Base-by-base conservation (phyloP, 2,797 vertebrate genomes). In the Falco peregrinus region DNA sequence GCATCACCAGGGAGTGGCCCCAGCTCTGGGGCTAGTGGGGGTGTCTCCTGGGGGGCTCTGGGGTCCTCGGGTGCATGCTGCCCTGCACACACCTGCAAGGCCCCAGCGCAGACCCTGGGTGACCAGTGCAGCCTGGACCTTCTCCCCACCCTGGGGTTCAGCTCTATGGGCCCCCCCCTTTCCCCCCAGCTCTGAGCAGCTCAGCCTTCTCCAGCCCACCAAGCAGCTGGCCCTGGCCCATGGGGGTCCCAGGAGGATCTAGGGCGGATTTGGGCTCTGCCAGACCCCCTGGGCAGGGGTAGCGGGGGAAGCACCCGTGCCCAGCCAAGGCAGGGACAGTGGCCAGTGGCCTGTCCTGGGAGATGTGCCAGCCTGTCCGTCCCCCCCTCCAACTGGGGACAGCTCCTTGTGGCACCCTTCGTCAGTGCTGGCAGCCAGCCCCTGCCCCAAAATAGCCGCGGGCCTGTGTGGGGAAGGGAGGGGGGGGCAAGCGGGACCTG, bases 11-110 rank as follows among this genome's bases (percentile, higher is more conserved):
- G 24, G 16, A 56, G 29, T 9, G 6, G 33, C 53, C 22, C 31
- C 20, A 8, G 45, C 60, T 26, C 37, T 28, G 26, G 37, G 63
- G 25, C 33, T 18, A 31, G 9, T 4, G 26, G 37, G n/a, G 21
- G 22, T 19, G 37, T 37, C 7, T 35, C 43, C 28, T 6, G 0
- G 6, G 16, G 20, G 25, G 33, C 0, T 50, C 50, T 4, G n/a
- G 39, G 28, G 64, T 39, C 19, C 35, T 16, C 1, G 4, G 19
- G n/a, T 57, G 35, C 51, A 37, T 9, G 37, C 37, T 37, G 37
- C 37, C 21, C 4, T 16, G 24, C 19, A 8, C 33, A 57, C 12
- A 2, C 51, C 28, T 25, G 37, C 35, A 41, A 50, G 29, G 16
- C 33, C 33, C 24, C 2, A 3, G 21, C 18, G 6, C 45, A 24